Evolutionary conservation across 2,113 vertebrate species (phyloP).

Genomic region (Eleginops maclovinus): DNA sequence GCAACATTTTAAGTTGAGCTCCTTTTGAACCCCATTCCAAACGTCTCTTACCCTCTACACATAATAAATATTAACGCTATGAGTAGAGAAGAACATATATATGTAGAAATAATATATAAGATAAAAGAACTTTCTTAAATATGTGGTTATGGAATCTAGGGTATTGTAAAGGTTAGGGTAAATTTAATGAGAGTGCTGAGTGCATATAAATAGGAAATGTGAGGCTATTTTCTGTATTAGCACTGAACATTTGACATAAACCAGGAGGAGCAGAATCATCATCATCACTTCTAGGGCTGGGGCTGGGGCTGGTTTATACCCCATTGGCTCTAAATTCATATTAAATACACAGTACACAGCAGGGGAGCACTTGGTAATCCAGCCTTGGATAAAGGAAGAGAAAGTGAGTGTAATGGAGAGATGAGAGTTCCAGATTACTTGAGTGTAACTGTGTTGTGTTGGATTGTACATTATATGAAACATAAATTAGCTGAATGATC

Average conservation of each 20-base stretch:
- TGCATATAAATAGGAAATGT: not conserved
- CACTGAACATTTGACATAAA: not conserved
- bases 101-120: too few species aligned
- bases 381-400: not conserved
- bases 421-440: not conserved
- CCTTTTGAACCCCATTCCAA: not conserved
- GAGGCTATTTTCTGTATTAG: not conserved
- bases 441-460: not conserved
- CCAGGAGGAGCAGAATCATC: not conserved
- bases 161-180: not conserved
- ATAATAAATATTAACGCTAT: not conserved
- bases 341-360: not conserved
- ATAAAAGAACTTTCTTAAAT: not conserved
- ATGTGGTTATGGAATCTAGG: not conserved
- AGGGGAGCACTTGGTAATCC: not conserved
- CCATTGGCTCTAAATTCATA: not conserved
- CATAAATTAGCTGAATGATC: slow-evolving; percentile 22
- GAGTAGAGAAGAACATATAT: not conserved
- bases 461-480: not conserved
- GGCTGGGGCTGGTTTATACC: not conserved
- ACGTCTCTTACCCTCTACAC: not conserved
- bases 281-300: not conserved
- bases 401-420: not conserved
- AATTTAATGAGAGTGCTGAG: not conserved
- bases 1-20: not conserved